Percentiles rank a stretch among this genome's conserved stretches.
Evolutionary conservation across 2,888 invertebrate species (phyloP).

Genomic region (Pasiphila rectangulata): DNA sequence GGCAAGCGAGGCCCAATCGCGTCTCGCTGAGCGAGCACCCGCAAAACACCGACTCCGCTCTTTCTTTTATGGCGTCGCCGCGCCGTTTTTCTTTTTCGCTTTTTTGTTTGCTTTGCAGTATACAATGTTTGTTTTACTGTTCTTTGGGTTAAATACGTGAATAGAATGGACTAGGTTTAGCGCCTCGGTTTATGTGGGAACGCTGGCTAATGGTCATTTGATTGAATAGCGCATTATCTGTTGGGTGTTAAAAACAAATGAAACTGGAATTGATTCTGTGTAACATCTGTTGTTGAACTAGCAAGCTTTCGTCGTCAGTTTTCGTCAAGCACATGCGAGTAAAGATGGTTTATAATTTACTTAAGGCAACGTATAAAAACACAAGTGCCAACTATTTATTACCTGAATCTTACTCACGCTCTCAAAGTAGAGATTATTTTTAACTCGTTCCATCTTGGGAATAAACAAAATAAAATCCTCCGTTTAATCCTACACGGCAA

Average conservation of each 20-base stretch:
- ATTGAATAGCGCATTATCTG: constrained; percentile 13
- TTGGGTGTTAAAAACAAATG: constrained; percentile 1
- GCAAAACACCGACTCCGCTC: constrained; percentile 72
- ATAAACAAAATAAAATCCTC: constrained; percentile 45
- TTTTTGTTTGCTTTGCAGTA: constrained; percentile 78
- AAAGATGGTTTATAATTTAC: too few species aligned
- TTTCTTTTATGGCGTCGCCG: constrained; percentile 78
- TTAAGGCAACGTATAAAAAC: too few species aligned
- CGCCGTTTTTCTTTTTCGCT: constrained; percentile 77
- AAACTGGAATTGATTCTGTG: not conserved
- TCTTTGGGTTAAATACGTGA: constrained; percentile 45
- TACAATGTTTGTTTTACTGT: constrained; percentile 73
- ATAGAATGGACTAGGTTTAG: constrained; percentile 33
- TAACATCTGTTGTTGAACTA: too few species aligned
- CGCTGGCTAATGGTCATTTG: constrained; percentile 15
- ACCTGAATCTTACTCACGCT: constrained; percentile 5
- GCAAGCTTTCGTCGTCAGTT: too few species aligned
- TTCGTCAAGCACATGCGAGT: too few species aligned
- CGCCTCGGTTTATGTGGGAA: constrained; percentile 21
- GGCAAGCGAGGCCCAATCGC: constrained; percentile 63
- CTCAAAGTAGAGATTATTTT: constrained; percentile 14
- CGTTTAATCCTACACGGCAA: constrained; percentile 57
- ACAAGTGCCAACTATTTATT: constrained; percentile 11
- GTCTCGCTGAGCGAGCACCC: constrained; percentile 66
- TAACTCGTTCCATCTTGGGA: constrained; percentile 23